Conservation (phyloP, 2,113 vertebrate species). For the Tricholaema leucomelas region DNA sequence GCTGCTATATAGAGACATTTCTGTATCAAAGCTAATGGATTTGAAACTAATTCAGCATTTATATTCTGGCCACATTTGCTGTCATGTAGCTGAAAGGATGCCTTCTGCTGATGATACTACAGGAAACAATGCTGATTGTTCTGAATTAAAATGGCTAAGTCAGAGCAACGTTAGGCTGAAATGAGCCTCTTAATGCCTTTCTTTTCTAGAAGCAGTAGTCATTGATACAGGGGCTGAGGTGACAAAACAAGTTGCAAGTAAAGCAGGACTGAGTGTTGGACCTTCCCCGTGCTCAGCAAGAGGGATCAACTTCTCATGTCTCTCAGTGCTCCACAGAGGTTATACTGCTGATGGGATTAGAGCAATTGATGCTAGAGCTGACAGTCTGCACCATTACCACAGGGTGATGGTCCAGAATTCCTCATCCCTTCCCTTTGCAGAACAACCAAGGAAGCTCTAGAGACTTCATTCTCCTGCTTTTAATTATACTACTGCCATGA, state of each 20-base stretch:
- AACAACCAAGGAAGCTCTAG: not conserved
- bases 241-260: not conserved
- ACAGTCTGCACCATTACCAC: not conserved
- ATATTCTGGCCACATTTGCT: conserved; percentile 4
- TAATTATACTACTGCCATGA: not conserved
- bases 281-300: not conserved
- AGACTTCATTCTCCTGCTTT: not conserved
- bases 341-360: accelerated
- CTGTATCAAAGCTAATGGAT: conserved; percentile 3
- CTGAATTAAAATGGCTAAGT: not conserved
- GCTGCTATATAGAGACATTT: not conserved
- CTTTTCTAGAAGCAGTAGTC: not conserved
- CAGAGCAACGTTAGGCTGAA: not conserved
- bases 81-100: not conserved
- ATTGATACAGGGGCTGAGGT: not conserved
- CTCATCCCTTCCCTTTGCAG: not conserved
- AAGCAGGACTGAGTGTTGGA: not conserved
- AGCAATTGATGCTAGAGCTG: not conserved
- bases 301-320: not conserved
- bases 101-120: not conserved
- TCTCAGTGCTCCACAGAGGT: not conserved
- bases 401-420: not conserved
- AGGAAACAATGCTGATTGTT: conserved; percentile 21
- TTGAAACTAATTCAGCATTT: conserved; percentile 17
- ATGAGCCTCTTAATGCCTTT: not conserved